Evolutionary conservation across 2,113 vertebrate genomes (phyloP), one percentile per base, ranked within the genome.

Genomic region (Sander vitreus): DNA sequence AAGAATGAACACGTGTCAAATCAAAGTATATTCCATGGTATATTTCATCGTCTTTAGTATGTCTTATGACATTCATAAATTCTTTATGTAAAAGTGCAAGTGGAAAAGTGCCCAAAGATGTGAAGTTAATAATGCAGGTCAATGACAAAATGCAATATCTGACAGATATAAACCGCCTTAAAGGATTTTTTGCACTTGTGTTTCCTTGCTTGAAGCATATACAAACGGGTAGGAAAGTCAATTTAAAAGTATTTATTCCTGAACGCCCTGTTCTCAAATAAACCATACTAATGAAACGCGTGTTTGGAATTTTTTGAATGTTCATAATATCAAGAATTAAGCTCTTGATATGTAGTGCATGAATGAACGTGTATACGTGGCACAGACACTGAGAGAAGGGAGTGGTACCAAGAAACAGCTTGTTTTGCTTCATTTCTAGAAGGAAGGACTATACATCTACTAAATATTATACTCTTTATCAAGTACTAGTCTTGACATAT

Each of bases 101-200:
- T 54, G 47, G 12, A 43, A 39, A 48, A 69, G 60, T n/a, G 18
- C 30, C 18, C 15, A 76, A 11, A 80, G 47, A 73, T 66, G 18
- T 59, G 33, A 50, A 48, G 54, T 79, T 84, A 81, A 75, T 82
- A 73, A 80, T 74, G 67, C 64, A 77, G 72, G 78, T 78, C 39
- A 80, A 84, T 50, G 25, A 60, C 70, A 54, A 51, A 87, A 73
- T 62, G 15, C 43, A 62, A 11, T 33, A 53, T 70, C 33, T 69
- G 69, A 89, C 57, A 66, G 21, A 74, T 51, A 62, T 39, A 51
- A 83, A 63, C 19, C 57, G 67, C 48, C 43, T 53, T 15, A 7
- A 54, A 57, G 75, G 76, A 23, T 70, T n/a, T 18, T 16, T 53
- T 16, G 4, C 1, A 12, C 45, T 55, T 33, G 39, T 48, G 2